Evolutionary conservation across 2,888 invertebrate species (phyloP), one percentile per base, ranked within the genome.

Genomic region (Tipula helvola): DNA sequence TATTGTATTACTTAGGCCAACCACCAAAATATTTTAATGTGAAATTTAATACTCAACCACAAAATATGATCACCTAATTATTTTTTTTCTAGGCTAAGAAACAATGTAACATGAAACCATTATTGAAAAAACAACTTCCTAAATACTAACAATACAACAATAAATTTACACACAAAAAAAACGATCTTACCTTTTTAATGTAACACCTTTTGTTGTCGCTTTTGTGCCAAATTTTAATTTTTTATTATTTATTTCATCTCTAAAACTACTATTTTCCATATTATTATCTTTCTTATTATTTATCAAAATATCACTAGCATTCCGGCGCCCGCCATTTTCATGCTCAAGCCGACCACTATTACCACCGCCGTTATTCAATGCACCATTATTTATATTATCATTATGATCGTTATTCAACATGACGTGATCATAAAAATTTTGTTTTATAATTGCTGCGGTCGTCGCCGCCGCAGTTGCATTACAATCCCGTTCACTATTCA

Each of bases 131-230:
- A 39, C 5, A 39, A 39, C 5, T 39, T 39, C n/a, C n/a, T n/a
- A n/a, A n/a, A n/a, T n/a, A n/a, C n/a, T 39, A 4, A 5, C 5
- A 3, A 39, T 39, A 39, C 5, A 39, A 39, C 3, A 39, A 4
- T 39, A 39, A 5, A 39, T 39, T 39, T 39, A 39, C 39, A 7
- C 39, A 39, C 1, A 28, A 28, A 28, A 85, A 85, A 41, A 0
- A 28, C 28, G 28, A 16, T 89, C 89, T 87, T 87, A 91, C 91
- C 91, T 90, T 88, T 91, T 91, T 36, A 91, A 89, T 84, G 91
- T 90, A 87, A 90, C 90, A 89, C 89, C 90, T 89, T 91, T 91
- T 41, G 90, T 89, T 47, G 36, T 28, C 13, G 47, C n/a, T 36
- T 86, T 86, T 86, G 36, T 36, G 28, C 47, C 52, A 86, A 86